Conservation (phyloP, 37 sponge, comb jelly and placozoan genomes). For the Theonella swinhoei region DNA sequence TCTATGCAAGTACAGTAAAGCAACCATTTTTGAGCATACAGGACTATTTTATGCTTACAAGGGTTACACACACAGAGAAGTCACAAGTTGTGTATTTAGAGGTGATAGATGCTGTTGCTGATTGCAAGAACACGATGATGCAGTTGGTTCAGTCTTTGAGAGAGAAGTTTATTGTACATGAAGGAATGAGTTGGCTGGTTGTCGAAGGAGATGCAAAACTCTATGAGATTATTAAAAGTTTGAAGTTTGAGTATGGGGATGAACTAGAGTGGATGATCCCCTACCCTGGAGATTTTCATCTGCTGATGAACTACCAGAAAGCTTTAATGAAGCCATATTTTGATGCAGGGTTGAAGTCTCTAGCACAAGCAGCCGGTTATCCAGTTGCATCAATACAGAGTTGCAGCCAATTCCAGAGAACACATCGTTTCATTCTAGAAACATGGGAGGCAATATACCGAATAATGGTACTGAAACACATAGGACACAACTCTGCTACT, state of each 20-base stretch:
- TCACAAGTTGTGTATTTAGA: conserved; percentile 29
- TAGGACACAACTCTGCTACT: too few species aligned
- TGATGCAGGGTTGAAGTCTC: conserved; percentile 28
- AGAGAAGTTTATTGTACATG: not conserved
- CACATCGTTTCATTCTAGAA: too few species aligned
- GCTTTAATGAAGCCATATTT: conserved; percentile 32
- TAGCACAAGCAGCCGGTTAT: conserved; percentile 23
- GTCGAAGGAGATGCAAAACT: conserved; percentile 48
- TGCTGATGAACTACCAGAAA: conserved; percentile 37
- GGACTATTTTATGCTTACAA: not conserved
- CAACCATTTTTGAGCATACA: too few species aligned
- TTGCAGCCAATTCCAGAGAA: conserved; percentile 29
- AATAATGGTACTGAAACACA: too few species aligned
- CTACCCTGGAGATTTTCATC: conserved; percentile 47
- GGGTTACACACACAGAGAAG: conserved; percentile 33
- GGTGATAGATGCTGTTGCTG: conserved; percentile 35
- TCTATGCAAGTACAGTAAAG: too few species aligned
- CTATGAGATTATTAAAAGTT: conserved; percentile 5
- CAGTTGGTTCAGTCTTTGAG: not conserved
- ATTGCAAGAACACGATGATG: conserved; percentile 31
- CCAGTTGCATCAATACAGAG: conserved; percentile 8
- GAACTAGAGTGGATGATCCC: conserved; percentile 23
- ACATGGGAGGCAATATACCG: conserved; percentile 26
- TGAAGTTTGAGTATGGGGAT: conserved; percentile 38
- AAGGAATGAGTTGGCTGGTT: not conserved